These are phyloP conservation scores for Cichladusa arquata DNA, from an alignment of 2,113 vertebrate species.

Conservation along the genomic window DNA sequence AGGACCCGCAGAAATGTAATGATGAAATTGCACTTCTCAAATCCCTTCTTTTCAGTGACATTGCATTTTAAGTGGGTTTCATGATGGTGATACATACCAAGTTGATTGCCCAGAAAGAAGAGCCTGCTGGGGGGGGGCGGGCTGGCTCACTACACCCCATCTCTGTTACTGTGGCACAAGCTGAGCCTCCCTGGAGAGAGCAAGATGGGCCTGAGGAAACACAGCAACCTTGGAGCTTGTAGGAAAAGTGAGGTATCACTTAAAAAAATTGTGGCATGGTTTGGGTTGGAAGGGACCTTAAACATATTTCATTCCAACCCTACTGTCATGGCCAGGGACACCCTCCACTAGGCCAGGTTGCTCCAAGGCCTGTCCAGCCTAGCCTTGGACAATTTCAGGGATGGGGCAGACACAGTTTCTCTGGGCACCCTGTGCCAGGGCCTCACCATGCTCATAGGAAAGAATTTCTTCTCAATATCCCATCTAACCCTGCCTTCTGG, in stretches of 20 bases:
- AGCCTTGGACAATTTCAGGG: neutral
- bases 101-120: neutral
- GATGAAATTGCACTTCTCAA: neutral
- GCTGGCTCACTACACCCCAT: accelerated
- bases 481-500: neutral
- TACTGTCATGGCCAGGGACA: neutral
- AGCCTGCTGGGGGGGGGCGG: neutral
- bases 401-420: neutral
- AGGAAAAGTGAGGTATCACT: neutral
- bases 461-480: neutral
- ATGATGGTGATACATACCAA: neutral
- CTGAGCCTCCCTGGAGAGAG: neutral
- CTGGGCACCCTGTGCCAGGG: neutral
- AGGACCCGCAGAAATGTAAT: neutral
- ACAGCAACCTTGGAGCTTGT: neutral
- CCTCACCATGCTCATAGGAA: neutral
- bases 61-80: neutral
- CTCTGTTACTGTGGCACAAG: neutral
- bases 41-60: accelerated
- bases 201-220: neutral
- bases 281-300: neutral
- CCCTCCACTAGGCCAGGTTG: neutral
- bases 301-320: neutral
- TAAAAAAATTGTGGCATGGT: neutral
- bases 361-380: neutral